Evolutionary conservation across 2,113 vertebrate genomes (phyloP), one percentile per base, ranked within the genome.

Genomic region (Sinocyclocheilus rhinocerous): DNA sequence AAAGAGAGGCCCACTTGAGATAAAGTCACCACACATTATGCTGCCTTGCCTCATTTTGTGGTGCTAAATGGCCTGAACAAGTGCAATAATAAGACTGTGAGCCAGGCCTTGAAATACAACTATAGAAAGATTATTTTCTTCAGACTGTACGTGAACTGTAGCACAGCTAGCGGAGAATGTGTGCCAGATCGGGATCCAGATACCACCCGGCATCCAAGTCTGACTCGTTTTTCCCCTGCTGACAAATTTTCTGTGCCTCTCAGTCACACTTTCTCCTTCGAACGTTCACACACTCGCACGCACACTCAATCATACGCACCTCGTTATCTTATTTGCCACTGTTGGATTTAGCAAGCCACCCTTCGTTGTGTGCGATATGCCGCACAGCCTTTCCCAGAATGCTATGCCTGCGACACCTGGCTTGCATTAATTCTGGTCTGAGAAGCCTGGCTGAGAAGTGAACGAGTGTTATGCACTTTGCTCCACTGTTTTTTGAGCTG

Each of bases 401-500:
- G 92, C 91, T 83, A 91, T 91, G 89, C 92, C 9, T 76, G 77
- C 88, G 84, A 92, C 94, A 93, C 91, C 91, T 93, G 93, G 92
- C 90, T 92, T 90, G 89, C 89, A 93, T 94, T 94, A 93, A 92
- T 91, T 93, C 90, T 90, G 86, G 92, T 88, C 90, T 90, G 88
- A 76, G 87, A 87, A 84, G 91, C 91, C 90, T 89, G 91, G 90
- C 93, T 90, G 88, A 92, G 89, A 87, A 92, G 92, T 89, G 93
- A 94, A 94, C 26, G 90, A 90, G 84, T 87, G 89, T 93, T 92
- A 89, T 90, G 90, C 91, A 93, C 93, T 90, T 89, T 91, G 90
- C 92, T 90, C 86, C 87, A 88, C 73, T 91, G 91, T 89, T 93
- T 89, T 90, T 91, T 92, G 88, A 86, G 83, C 84, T 75, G 90